Base-by-base conservation (phyloP, 2,888 invertebrate species). In the Heliconius erato region DNA sequence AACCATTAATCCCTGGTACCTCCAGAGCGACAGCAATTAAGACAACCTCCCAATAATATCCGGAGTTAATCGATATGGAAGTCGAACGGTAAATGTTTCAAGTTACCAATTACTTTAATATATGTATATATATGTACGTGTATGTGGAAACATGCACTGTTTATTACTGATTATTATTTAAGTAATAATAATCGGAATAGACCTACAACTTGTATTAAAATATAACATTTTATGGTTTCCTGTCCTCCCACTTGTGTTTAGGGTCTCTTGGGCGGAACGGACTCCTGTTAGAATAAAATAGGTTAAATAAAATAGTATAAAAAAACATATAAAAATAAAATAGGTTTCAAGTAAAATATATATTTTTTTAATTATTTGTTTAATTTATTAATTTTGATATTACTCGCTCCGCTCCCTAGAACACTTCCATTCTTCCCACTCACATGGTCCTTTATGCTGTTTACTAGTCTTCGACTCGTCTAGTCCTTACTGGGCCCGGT, bases 31-130 rank as follows among this genome's bases (percentile, higher is more conserved):
- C 69, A 35, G 44, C 76, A 69, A 76, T 80, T 80, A 69, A 67
- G 69, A 76, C 35, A 59, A 35, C 68, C 80, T 76, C 76, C 59
- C 59, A 81, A 76, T 26, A 81, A 77, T 81, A 69, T 81, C 80
- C 80, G 76, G 16, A 9, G 74, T 32, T 35, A 12, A 67, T 67
- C 78, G 23, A 78, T 78, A 67, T 78, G 32, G 32, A 63, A 76
- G 16, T 74, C 4, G n/a, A 76, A 35, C 63, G 63, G 59, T 63
- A 63, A 76, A 63, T 63, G 76, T 26, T 40, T 63, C 63, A 35
- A 63, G 63, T 63, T 76, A 76, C 76, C 76, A 76, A 76, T 76
- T 76, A 76, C 59, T 35, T 32, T 7, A 76, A 76, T 76, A 59
- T 63, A n/a, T n/a, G 3, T 26, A n/a, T 32, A 28, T 16, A 23